phyloP scores from a whole-genome alignment of 2,888 invertebrate species.

The Omphaloscelis lunosa region DNA sequence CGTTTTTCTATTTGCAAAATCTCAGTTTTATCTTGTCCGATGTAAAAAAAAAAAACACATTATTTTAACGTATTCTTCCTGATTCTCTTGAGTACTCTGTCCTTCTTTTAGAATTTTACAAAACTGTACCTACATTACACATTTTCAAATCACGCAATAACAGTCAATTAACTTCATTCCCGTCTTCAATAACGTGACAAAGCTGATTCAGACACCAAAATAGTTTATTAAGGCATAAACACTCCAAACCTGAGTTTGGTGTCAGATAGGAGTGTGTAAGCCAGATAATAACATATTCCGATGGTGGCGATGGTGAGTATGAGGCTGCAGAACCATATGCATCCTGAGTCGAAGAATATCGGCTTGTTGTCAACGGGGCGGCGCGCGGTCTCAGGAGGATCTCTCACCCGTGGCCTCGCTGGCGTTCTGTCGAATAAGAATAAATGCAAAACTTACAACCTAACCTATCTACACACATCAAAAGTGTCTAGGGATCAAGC shows the following conservation, averaged over 20 bases:
- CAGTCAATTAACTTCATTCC: background rate
- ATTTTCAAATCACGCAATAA: background rate
- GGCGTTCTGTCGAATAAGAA: slow-evolving; percentile 10
- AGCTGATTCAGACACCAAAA: background rate
- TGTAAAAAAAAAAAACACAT: background rate
- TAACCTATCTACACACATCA: background rate
- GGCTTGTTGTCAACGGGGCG: slow-evolving; percentile 70
- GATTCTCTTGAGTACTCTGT: background rate
- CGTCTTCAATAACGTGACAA: background rate
- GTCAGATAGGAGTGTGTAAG: slow-evolving; percentile 78
- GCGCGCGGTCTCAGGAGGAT: too few relatives aligned
- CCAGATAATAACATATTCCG: slow-evolving; percentile 82
- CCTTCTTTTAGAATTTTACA: slow-evolving; percentile 3
- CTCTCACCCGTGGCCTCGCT: background rate
- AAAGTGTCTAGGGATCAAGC: too few relatives aligned
- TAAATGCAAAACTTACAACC: background rate
- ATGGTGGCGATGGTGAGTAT: slow-evolving; percentile 77
- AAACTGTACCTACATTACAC: background rate
- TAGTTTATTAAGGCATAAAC: slow-evolving; percentile 72
- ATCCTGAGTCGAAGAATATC: slow-evolving; percentile 79
- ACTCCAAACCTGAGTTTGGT: slow-evolving; percentile 84
- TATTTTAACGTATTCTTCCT: background rate
- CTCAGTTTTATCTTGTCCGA: background rate
- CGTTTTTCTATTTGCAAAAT: background rate
- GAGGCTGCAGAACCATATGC: slow-evolving; percentile 82